Conservation (phyloP, 2,888 invertebrate species). For the Athalia rosae region DNA sequence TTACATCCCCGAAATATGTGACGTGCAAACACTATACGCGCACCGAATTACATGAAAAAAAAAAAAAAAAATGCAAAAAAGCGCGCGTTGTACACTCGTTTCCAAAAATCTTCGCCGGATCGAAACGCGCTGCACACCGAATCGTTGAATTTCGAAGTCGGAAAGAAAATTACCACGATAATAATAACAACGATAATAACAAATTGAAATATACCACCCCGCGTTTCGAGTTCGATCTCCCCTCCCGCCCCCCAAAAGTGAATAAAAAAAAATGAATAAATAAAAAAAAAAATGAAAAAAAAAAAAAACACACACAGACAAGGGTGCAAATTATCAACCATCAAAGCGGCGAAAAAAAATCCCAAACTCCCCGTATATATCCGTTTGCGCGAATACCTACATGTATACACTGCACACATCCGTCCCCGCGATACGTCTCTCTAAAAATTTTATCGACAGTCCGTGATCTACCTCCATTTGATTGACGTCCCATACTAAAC, state of each 20-base stretch:
- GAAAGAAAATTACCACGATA: neutral
- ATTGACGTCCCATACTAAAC: neutral
- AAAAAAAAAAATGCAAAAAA: constrained; percentile 5
- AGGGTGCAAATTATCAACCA: constrained; percentile 15
- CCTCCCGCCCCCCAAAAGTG: too few relatives aligned
- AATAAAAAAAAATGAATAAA: neutral
- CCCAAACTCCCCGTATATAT: neutral
- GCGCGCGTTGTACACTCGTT: neutral
- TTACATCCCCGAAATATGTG: too few relatives aligned
- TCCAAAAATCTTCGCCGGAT: constrained; percentile 18
- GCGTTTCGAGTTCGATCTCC: neutral
- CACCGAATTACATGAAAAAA: too few relatives aligned
- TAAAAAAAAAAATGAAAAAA: too few relatives aligned
- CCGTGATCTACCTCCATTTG: neutral
- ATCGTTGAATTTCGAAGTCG: too few relatives aligned
- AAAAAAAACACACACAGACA: neutral
- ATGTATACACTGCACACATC: neutral
- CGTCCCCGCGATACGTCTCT: too few relatives aligned
- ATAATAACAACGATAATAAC: neutral
- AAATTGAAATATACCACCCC: neutral
- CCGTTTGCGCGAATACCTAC: neutral
- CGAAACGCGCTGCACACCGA: neutral
- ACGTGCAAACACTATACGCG: too few relatives aligned
- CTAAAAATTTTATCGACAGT: neutral
- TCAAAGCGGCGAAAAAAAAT: neutral